Conservation (phyloP, 2,888 invertebrate species). For the Chrysomela aeneicollis region DNA sequence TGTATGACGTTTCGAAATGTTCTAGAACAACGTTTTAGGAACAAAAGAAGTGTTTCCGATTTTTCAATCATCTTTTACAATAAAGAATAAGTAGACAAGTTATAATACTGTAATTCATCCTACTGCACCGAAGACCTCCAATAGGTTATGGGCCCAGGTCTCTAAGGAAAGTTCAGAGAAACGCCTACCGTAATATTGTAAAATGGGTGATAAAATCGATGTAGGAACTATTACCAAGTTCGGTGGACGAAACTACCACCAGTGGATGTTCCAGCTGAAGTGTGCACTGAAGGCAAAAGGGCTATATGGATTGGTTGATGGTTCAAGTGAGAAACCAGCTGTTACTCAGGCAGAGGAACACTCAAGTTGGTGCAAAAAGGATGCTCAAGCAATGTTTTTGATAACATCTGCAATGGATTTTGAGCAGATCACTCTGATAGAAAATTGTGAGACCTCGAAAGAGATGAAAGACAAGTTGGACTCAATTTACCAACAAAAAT, state of each 20-base stretch:
- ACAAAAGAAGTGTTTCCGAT: too few relatives aligned
- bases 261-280: conserved; percentile 16
- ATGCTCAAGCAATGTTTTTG: conserved; percentile 10
- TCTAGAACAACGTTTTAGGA: too few relatives aligned
- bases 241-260: conserved; percentile 16
- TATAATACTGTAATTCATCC: too few relatives aligned
- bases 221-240: conserved; percentile 11
- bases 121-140: too few relatives aligned
- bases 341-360: neutral
- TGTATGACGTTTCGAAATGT: too few relatives aligned
- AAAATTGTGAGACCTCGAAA: conserved; percentile 15
- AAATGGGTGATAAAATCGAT: conserved; percentile 18
- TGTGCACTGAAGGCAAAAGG: conserved; percentile 9
- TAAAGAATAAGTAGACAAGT: too few relatives aligned
- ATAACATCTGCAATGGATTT: conserved; percentile 9
- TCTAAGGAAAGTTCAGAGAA: neutral
- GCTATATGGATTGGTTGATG: conserved; percentile 8
- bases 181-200: neutral
- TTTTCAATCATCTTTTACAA: too few relatives aligned
- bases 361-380: conserved; percentile 3
- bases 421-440: conserved; percentile 16
- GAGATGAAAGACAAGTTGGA: conserved; percentile 31
- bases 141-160: conserved; percentile 8
- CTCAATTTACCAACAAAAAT: conserved; percentile 36
- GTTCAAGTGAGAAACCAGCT: neutral